Evolutionary conservation across 2,888 invertebrate genomes (phyloP).

Genomic region (Fissipunctia ypsillon): DNA sequence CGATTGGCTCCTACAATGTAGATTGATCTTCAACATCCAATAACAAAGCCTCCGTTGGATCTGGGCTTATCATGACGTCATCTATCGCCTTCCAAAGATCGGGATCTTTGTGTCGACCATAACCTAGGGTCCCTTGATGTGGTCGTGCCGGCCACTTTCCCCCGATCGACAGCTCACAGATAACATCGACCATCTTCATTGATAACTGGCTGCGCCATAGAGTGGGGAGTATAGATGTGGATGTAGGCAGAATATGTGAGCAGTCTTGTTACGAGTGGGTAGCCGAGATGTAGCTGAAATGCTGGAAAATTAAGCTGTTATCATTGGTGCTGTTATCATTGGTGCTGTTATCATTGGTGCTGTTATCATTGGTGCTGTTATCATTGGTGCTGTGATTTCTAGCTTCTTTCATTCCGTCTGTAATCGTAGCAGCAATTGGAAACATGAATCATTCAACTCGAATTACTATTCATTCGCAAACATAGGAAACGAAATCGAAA

Average conservation of each 20-base stretch:
- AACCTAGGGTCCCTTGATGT: slow-evolving; percentile 65
- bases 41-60: slow-evolving; percentile 35
- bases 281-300: background rate
- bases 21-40: slow-evolving; percentile 15
- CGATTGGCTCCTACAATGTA: slow-evolving; percentile 28
- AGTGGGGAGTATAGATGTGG: slow-evolving; percentile 64
- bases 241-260: slow-evolving; percentile 42
- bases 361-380: too few relatives aligned
- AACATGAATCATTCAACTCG: background rate
- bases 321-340: too few relatives aligned
- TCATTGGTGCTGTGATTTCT: background rate
- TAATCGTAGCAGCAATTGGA: too few relatives aligned
- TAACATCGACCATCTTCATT: slow-evolving; percentile 85
- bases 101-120: slow-evolving; percentile 59
- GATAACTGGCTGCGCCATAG: slow-evolving; percentile 79
- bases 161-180: slow-evolving; percentile 68
- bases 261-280: background rate
- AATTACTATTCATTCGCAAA: slow-evolving; percentile 7
- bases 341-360: too few relatives aligned
- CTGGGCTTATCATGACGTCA: slow-evolving; percentile 39
- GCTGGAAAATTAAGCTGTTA: background rate
- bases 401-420: background rate
- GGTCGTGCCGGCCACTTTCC: slow-evolving; percentile 74
- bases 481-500: slow-evolving; percentile 37
- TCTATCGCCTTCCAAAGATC: slow-evolving; percentile 31